Base-by-base conservation (phyloP, 92 coral and sea anemone genomes). In the Diadumene lineata region DNA sequence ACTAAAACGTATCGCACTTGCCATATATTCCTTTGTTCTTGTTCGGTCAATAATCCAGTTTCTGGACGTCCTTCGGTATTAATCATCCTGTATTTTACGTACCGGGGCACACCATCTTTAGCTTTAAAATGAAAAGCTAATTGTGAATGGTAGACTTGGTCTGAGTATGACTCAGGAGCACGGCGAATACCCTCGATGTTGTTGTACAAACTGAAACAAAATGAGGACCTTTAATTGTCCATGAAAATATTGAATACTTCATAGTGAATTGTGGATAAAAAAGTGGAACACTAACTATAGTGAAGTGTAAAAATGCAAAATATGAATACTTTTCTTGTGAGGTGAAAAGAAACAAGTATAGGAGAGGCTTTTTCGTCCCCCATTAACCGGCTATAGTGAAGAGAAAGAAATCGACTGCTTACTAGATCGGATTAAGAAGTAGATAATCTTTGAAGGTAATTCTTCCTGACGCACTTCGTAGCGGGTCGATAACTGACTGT, bases 11-110 rank as follows among this genome's bases (percentile, higher is more conserved):
- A 24, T 23, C 31, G 15, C 28, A 22, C 84, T 81, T 38, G 84
- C 97, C 97, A 91, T 27, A 55, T 34, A 11, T 86, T 84, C 28
- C 85, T 69, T 56, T 92, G 98, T 16, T 92, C 84, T 33, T 84
- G 88, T 61, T 89, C 84, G 30, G 83, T 69, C 68, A 92, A 81
- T 70, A 75, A 23, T 17, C 94, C 92, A 13, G 90, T 92, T 74
- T 92, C 94, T 28, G 74, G 74, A 28, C 81, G 64, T 11, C 88
- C 92, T n/a, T 89, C 96, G n/a, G 84, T 87, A 8, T 91, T 89
- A 15, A 86, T 74, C 67, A 88, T 16, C n/a, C 98, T 89, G 75
- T 82, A 92, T 67, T 87, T 80, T 67, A 70, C 90, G 64, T 86
- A 92, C 2, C 94, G 82, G 29, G 70, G 43, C 34, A 56, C 76